Percentiles rank a stretch among this genome's conserved stretches.
Conservation (phyloP, 2,113 vertebrate genomes). For the Mastomys natalensis region DNA sequence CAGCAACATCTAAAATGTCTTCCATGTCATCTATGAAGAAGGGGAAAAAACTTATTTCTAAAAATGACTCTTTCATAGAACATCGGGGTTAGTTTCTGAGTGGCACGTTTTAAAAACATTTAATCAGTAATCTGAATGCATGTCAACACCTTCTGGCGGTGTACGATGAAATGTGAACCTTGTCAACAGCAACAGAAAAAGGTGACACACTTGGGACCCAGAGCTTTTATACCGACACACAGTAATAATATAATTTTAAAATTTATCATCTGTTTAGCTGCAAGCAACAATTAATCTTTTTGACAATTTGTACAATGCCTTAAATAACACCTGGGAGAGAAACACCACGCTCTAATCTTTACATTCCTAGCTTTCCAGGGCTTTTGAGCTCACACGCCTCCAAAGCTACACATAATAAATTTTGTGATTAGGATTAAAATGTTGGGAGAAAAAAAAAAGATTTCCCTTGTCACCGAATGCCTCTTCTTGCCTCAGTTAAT, state of each 20-base stretch:
- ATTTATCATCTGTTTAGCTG: conserved; percentile 90
- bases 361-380: conserved; percentile 75
- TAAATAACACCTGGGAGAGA: conserved; percentile 83
- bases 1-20: conserved; percentile 70
- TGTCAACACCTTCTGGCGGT: conserved; percentile 90
- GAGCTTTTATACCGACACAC: conserved; percentile 88
- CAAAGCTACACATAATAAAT: conserved; percentile 84
- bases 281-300: conserved; percentile 89
- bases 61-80: conserved; percentile 85
- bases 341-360: conserved; percentile 75
- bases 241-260: conserved; percentile 89
- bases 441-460: conserved; percentile 83
- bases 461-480: conserved; percentile 71
- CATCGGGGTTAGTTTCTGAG: conserved; percentile 91
- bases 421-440: conserved; percentile 84
- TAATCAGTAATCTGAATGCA: conserved; percentile 90
- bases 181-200: conserved; percentile 90
- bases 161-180: conserved; percentile 89
- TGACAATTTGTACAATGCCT: conserved; percentile 83
- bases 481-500: conserved; percentile 85
- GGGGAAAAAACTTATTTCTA: conserved; percentile 80
- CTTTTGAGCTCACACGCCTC: conserved; percentile 19
- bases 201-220: conserved; percentile 87
- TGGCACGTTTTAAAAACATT: conserved; percentile 92
- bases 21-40: conserved; percentile 71